Base-by-base conservation (phyloP, 53 echinoderm and acorn worm species). In the Paelopatides confundens region DNA sequence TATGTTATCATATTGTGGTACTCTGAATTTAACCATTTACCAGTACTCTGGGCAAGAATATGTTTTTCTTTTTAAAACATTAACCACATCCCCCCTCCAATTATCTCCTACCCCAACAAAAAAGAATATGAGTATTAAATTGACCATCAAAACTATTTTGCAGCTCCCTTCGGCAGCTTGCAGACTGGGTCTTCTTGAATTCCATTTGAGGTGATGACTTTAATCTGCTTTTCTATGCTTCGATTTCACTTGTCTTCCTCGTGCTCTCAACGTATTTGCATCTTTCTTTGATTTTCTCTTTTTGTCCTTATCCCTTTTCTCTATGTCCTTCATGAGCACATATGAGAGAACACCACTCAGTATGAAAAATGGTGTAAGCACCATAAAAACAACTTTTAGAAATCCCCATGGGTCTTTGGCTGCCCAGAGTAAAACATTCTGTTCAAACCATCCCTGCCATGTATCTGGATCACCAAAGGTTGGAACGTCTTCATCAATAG, bases 221-320 rank as follows among this genome's bases (percentile, higher is more conserved):
- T 43, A 43, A 43, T 43, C 43, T 43, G 43, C 12, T 66, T 96
- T 96, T 79, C 64, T 82, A 58, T 82, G 63, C 39, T 93, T 96
- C 46, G 96, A 90, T 53, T 88, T 91, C 51, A 81, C 76, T 30
- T 91, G 68, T 62, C 91, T 88, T 15, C 98, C 98, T 18, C 95
- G 84, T 12, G 95, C 95, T 65, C 89, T 92, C 32, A 92, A 88
- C 11, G 93, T 93, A 85, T 97, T 97, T 74, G 91, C 88, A 81
- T 97, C 98, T 36, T 93, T 81, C 51, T 97, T 97, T 2, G 98
- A 95, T 83, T 91, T 93, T 30, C 92, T 76, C 87, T 94, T 97
- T 86, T 97, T 97, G 48, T 97, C 95, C 88, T 97, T 97, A 29
- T 97, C 98, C 84, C 90, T 92, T 92, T 95, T 95, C 86, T 97